These are phyloP conservation scores for Synergus gifuensis DNA, from an alignment of 2,888 invertebrate species.

Conservation along the genomic window DNA sequence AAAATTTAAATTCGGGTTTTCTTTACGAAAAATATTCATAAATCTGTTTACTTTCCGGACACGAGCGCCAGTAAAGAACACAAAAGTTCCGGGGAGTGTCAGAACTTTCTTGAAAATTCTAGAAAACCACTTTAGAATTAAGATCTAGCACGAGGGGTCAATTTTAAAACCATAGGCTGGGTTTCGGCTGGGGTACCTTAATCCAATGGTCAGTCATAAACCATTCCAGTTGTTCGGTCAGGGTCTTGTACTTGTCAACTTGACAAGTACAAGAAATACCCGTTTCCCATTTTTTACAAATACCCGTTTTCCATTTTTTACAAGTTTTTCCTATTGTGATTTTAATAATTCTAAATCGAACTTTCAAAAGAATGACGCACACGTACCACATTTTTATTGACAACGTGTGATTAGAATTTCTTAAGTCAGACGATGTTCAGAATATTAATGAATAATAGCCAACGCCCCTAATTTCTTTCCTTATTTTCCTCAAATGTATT, in stretches of 20 bases:
- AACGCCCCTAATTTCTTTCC: neutral
- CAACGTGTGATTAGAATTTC: neutral
- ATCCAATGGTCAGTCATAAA: neutral
- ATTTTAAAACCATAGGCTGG: neutral
- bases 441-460: neutral
- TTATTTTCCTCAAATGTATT: neutral
- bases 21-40: neutral
- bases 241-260: neutral
- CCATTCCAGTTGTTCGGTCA: neutral
- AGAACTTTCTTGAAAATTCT: neutral
- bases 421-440: neutral
- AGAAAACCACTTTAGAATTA: neutral
- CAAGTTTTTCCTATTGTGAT: neutral
- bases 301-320: neutral
- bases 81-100: too few species aligned
- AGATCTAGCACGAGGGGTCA: neutral
- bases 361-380: neutral
- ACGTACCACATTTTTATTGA: neutral
- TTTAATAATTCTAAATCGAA: neutral
- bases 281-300: neutral
- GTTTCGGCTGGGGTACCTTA: too few species aligned
- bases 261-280: too few species aligned
- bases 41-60: neutral
- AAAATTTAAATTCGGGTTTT: neutral
- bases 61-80: neutral